These are phyloP conservation scores for Pseudochirops corinnae DNA, from an alignment of 2,797 vertebrate genomes.

Conservation along the genomic window DNA sequence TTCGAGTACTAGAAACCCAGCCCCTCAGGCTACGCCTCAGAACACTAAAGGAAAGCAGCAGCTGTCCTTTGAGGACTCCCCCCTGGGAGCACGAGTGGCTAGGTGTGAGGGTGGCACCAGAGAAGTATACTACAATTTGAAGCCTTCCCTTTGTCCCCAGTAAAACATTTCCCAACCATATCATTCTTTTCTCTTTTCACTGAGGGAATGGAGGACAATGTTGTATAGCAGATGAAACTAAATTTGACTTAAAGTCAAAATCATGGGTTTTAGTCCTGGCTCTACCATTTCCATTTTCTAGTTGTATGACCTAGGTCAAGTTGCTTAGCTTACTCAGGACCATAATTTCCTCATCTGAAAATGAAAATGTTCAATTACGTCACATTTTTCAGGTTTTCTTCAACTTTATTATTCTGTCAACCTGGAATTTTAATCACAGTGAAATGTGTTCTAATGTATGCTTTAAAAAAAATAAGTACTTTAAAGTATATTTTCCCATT, in stretches of 20 bases:
- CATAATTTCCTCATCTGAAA: background rate
- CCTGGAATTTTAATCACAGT: background rate
- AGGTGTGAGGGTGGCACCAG: background rate
- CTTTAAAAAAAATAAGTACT: background rate
- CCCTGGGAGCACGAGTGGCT: background rate
- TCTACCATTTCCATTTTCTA: background rate
- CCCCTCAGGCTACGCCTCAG: background rate
- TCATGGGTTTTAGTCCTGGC: background rate
- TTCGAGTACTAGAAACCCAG: background rate
- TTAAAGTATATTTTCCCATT: background rate
- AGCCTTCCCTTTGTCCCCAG: background rate
- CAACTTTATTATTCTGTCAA: background rate
- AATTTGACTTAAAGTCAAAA: background rate
- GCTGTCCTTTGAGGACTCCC: background rate
- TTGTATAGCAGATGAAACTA: background rate
- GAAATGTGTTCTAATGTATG: background rate
- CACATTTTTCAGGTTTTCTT: background rate
- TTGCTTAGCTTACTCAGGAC: background rate
- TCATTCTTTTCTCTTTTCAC: background rate
- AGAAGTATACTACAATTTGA: background rate
- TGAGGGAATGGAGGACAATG: background rate
- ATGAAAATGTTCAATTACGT: background rate
- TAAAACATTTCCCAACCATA: background rate
- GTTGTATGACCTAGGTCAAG: background rate
- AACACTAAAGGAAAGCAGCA: background rate